phyloP scores from a whole-genome alignment of 1,140 invertebrate species.

The Drosophila gunungcola region DNA sequence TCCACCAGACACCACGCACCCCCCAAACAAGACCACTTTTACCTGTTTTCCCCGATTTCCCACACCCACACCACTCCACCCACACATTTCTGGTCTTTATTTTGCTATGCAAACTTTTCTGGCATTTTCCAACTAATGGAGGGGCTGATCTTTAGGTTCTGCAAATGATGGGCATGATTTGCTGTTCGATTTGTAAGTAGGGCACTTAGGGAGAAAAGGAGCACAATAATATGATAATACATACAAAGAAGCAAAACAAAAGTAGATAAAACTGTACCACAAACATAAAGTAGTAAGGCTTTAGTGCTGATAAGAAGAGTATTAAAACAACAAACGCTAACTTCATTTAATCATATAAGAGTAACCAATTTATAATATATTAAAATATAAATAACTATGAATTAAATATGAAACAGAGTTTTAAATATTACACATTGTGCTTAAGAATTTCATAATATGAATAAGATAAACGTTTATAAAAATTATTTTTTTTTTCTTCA shows the following conservation, averaged over 20 bases:
- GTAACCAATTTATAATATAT: too few relatives aligned
- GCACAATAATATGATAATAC: neutral
- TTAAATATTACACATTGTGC: neutral
- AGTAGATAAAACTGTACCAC: too few relatives aligned
- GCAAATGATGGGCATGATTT: slow-evolving; percentile 68
- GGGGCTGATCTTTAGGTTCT: slow-evolving; percentile 20
- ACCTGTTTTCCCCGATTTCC: slow-evolving; percentile 15
- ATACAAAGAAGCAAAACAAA: neutral
- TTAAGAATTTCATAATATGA: too few relatives aligned
- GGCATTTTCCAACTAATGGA: slow-evolving; percentile 41
- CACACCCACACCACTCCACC: neutral
- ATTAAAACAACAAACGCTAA: too few relatives aligned
- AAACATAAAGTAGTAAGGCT: too few relatives aligned
- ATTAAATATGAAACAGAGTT: neutral
- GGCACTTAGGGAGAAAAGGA: neutral
- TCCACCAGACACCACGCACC: neutral
- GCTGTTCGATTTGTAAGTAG: slow-evolving; percentile 46
- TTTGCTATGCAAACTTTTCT: slow-evolving; percentile 65
- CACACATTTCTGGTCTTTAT: slow-evolving; percentile 21
- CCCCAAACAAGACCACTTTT: neutral
- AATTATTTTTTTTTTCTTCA: neutral
- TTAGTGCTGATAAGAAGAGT: too few relatives aligned
- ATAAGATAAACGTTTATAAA: too few relatives aligned
- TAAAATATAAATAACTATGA: neutral
- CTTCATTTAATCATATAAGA: too few relatives aligned